Evolutionary conservation across 2,797 vertebrate genomes (phyloP), one percentile per base, ranked within the genome.

Genomic region (Myotis planiceps): DNA sequence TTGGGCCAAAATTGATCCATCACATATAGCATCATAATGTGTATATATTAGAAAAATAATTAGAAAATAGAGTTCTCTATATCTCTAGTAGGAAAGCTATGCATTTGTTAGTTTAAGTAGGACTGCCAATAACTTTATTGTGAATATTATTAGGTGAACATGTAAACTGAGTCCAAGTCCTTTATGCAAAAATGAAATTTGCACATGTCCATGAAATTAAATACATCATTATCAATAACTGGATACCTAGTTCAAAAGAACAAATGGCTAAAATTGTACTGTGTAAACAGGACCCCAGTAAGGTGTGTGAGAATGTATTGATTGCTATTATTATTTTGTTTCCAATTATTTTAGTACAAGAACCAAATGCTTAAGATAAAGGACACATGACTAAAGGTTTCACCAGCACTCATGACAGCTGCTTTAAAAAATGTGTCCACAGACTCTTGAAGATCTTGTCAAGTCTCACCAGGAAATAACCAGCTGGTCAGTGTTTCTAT

Each of bases 171-270:
- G 10, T 34, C 45, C 34, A 92, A 76, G 27, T 74, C n/a, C 34
- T 87, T 83, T 76, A 34, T 68, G 60, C 79, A 47, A 63, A 90
- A 88, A 25, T 53, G 25, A 93, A 92, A 92, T 93, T 47, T 94
- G 32, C 79, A 74, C 19, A 45, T 49, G 53, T 87, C 88, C 86
- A 9, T 60, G 47, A 90, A 79, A 93, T 71, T 69, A 71, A 92
- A 82, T 47, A 49, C 49, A 92, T 63, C 32, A 85, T 49, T 63
- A 63, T 32, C 66, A 89, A 47, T 79, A 74, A 74, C 45, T 76
- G 10, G 47, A 63, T 92, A 83, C n/a, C 15, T 86, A 51, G 6
- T 49, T 94, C 72, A 85, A 82, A 79, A 66, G 14, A 76, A 66
- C 37, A 79, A 68, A 85, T 72, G 27, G 42, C 63, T 92, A 85